Conservation (phyloP, 2,113 vertebrate species). For the Hippopotamus amphibius region DNA sequence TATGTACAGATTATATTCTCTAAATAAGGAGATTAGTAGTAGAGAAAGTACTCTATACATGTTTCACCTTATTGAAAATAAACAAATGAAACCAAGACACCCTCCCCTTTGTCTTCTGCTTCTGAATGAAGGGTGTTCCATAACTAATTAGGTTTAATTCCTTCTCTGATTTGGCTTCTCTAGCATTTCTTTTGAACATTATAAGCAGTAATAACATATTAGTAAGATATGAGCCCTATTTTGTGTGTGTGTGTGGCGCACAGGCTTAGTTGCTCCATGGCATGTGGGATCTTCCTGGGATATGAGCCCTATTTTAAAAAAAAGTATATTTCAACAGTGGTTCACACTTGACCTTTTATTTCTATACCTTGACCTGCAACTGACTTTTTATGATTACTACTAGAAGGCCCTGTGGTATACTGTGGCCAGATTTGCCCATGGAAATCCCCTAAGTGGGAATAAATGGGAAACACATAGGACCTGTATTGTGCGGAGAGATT, state of each 20-base stretch:
- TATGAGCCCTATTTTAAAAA: too few species aligned
- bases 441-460: background rate
- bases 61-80: constrained; percentile 22
- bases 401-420: background rate
- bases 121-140: background rate
- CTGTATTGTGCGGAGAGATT: background rate
- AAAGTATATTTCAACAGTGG: background rate
- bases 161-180: background rate
- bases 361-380: background rate
- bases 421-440: background rate
- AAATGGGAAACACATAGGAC: background rate
- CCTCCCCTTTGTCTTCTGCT: background rate
- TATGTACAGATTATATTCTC: background rate
- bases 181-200: constrained; percentile 8
- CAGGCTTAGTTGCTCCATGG: too few species aligned
- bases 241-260: background rate
- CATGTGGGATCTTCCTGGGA: too few species aligned
- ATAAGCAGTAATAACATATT: background rate
- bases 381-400: background rate
- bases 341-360: background rate
- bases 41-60: constrained; percentile 12
- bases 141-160: background rate
- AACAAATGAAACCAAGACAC: background rate
- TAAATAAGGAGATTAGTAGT: constrained; percentile 12
- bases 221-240: background rate